These are phyloP conservation scores for Heliconius hortense DNA, from an alignment of 2,888 invertebrate genomes.

Conservation along the genomic window DNA sequence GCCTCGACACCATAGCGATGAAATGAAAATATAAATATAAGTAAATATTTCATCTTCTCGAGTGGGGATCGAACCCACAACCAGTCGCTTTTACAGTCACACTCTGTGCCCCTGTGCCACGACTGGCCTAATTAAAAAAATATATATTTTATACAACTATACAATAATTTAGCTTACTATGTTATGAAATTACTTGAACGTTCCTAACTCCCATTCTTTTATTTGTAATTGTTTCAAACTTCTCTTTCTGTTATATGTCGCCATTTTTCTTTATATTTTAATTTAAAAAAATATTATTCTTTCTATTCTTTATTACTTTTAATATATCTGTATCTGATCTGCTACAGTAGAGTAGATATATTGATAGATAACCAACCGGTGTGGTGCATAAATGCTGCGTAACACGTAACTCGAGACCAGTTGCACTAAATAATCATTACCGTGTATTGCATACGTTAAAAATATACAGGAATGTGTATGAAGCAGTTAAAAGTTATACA, in stretches of 20 bases:
- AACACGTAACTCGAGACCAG: slow-evolving; percentile 40
- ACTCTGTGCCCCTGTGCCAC: too few relatives aligned
- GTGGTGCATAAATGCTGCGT: slow-evolving; percentile 36
- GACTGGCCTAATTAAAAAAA: too few relatives aligned
- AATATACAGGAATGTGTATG: slow-evolving; percentile 29
- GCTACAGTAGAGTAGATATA: slow-evolving; percentile 7
- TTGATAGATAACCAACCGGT: slow-evolving; percentile 29
- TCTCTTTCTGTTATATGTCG: neutral
- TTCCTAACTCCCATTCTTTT: neutral
- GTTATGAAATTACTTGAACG: too few relatives aligned
- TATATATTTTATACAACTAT: too few relatives aligned
- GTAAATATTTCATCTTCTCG: too few relatives aligned
- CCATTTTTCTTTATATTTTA: neutral
- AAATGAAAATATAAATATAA: too few relatives aligned
- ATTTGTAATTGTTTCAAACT: neutral
- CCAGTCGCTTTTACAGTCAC: too few relatives aligned
- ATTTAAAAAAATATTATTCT: neutral
- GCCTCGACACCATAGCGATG: too few relatives aligned
- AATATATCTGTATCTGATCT: slow-evolving; percentile 1
- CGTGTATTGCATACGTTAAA: slow-evolving; percentile 33
- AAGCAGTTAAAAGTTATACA: slow-evolving; percentile 23
- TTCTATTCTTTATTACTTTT: neutral
- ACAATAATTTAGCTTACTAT: too few relatives aligned
- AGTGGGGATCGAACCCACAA: too few relatives aligned
- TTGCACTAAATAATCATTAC: slow-evolving; percentile 37